Evolutionary conservation across 2,113 vertebrate species (phyloP).

Genomic region (Antidorcas marsupialis): DNA sequence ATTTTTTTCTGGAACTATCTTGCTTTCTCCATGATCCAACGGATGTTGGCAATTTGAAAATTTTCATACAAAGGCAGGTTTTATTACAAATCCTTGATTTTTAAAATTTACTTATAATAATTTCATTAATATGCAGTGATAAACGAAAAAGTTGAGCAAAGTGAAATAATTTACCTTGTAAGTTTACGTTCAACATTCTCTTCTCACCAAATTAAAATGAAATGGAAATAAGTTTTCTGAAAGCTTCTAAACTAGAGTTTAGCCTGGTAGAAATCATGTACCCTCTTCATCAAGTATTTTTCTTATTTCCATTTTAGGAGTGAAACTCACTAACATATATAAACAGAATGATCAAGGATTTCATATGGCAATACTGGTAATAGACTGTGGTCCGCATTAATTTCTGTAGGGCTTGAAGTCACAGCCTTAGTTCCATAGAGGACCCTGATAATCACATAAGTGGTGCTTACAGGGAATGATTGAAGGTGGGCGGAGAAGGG

Average conservation of each 20-base stretch:
- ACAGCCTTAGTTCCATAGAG: slow-evolving; percentile 61
- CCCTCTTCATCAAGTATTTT: slow-evolving; percentile 53
- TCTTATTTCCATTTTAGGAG: slow-evolving; percentile 39
- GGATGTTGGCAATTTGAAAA: background rate
- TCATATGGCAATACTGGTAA: slow-evolving; percentile 66
- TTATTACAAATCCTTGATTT: background rate
- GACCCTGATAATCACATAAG: slow-evolving; percentile 56
- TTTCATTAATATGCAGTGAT: background rate
- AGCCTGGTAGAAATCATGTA: slow-evolving; percentile 38
- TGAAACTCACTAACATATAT: slow-evolving; percentile 42
- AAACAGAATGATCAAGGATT: slow-evolving; percentile 23
- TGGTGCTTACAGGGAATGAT: background rate
- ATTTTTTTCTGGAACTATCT: background rate
- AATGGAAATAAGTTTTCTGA: slow-evolving; percentile 53
- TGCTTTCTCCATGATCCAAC: background rate
- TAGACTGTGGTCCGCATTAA: slow-evolving; percentile 72
- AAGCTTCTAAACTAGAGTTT: slow-evolving; percentile 52
- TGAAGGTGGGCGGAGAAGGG: background rate
- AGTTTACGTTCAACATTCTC: background rate
- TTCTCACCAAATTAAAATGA: slow-evolving; percentile 17
- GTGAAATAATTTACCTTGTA: slow-evolving; percentile 43
- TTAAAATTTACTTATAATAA: background rate
- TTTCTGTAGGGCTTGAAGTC: slow-evolving; percentile 73
- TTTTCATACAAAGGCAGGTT: background rate
- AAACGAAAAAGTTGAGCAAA: slow-evolving; percentile 1